Evolutionary conservation across 1,140 invertebrate species (phyloP).

Genomic region (Meloidogyne chitwoodi): DNA sequence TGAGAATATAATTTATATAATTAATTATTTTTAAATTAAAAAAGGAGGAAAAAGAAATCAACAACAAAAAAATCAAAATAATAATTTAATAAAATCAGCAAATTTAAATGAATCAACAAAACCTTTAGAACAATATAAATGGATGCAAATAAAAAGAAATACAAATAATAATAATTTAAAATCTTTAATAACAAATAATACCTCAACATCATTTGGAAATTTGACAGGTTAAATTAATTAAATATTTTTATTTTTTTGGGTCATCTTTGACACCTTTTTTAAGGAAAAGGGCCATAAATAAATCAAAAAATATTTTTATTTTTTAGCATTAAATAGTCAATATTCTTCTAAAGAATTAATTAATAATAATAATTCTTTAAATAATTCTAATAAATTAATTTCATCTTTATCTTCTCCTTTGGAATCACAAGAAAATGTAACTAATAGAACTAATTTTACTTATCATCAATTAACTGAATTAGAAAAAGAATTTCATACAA

Average conservation of each 20-base stretch:
- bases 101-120: conserved; percentile 8
- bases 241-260: not conserved
- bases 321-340: too few relatives aligned
- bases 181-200: conserved; percentile 8
- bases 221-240: not conserved
- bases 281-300: conserved; percentile 19
- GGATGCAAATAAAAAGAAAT: conserved; percentile 37
- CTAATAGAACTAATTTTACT: conserved; percentile 47
- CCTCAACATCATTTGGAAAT: not conserved
- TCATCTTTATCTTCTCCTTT: not conserved
- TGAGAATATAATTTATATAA: too few relatives aligned
- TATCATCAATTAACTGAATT: conserved; percentile 83
- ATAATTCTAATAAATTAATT: not conserved
- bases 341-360: not conserved
- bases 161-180: not conserved
- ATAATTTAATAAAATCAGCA: not conserved
- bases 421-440: conserved; percentile 25
- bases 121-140: conserved; percentile 28
- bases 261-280: not conserved
- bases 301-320: not conserved
- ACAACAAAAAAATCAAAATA: not conserved
- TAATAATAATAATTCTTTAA: not conserved
- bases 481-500: conserved; percentile 71
- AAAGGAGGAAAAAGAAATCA: conserved; percentile 1
- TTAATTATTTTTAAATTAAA: not conserved